phyloP scores from a whole-genome alignment of 2,113 vertebrate genomes.

The Oophaga pumilio region DNA sequence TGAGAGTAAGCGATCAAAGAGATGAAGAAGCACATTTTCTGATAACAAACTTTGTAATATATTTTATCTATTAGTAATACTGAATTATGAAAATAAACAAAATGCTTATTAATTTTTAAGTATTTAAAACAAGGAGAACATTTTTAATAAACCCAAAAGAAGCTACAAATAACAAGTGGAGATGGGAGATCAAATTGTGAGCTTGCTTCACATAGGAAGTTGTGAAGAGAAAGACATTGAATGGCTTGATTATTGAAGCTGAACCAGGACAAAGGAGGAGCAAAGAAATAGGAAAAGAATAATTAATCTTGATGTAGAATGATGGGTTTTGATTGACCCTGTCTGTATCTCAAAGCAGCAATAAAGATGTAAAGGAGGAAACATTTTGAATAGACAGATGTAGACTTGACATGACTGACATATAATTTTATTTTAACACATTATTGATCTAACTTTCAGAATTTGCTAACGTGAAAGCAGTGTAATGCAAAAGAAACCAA shows the following conservation, averaged over 20 bases:
- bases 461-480: not conserved
- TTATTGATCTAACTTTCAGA: not conserved
- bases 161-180: not conserved
- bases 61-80: too few relatives aligned
- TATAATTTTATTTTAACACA: not conserved
- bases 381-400: not conserved
- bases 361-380: not conserved
- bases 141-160: too few relatives aligned
- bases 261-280: not conserved
- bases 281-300: not conserved
- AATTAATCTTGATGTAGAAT: conserved; percentile 5
- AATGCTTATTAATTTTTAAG: not conserved
- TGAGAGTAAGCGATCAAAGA: too few relatives aligned
- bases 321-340: not conserved
- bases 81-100: too few relatives aligned
- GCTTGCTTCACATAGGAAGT: not conserved
- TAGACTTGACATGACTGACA: not conserved
- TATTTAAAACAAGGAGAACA: too few relatives aligned
- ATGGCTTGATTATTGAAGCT: not conserved
- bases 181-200: not conserved
- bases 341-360: not conserved
- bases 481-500: not conserved
- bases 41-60: too few relatives aligned
- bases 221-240: not conserved
- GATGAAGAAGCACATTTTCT: too few relatives aligned